Evolutionary conservation across 2,113 vertebrate genomes (phyloP), one percentile per base, ranked within the genome.

Genomic region (Festucalex cinctus): DNA sequence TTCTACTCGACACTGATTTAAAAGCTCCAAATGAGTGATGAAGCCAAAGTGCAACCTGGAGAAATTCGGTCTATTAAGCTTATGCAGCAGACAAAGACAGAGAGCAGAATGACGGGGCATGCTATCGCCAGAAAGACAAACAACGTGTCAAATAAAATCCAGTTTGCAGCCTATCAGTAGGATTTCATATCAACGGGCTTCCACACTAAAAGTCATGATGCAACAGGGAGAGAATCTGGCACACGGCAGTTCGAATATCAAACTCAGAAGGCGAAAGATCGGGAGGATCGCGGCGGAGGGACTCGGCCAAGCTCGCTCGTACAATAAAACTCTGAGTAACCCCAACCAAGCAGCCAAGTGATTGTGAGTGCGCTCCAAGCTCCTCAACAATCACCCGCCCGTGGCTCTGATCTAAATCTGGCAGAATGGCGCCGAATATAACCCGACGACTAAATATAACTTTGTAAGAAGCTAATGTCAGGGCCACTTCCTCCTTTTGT

Each of bases 241-340:
- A 78, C 71, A 77, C 83, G 78, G 59, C 48, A 59, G 58, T 37
- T 63, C 65, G 63, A 63, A 68, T 20, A 59, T 60, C 70, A 75
- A 71, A 79, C 75, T 69, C 66, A 73, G 62, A 69, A 41, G 20
- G 26, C 67, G 3, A 67, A 71, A 79, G 77, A 72, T 82, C 74
- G 41, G 22, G 22, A 76, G 74, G 68, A 80, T 68, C 76, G 51
- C 6, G 36, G 51, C 6, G 36, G 32, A 63, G 68, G 70, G 37
- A 67, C 75, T 73, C 63, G 73, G 76, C 83, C 83, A 78, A 76
- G 68, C 80, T 76, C 68, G 59, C 70, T 65, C 20, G 59, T 65
- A 66, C 66, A 82, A 77, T 75, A 72, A 86, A 86, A 88, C 84
- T 73, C 84, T 74, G 69, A 90, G 86, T 87, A 79, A 89, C 74